Evolutionary conservation across 1,140 invertebrate genomes (phyloP).

Genomic region (Drosophila azteca): DNA sequence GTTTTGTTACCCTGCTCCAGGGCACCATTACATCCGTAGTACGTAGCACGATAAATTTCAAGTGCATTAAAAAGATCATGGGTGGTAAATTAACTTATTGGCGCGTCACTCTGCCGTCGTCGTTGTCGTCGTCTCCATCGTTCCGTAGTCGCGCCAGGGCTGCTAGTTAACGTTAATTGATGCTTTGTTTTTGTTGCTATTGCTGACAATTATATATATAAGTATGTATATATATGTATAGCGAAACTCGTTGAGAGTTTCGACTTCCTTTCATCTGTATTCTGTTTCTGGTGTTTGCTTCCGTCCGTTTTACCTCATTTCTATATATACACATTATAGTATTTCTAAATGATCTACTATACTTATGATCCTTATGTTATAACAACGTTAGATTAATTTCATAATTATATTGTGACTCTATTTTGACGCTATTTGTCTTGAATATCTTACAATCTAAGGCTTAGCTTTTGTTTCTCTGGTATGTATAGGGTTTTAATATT

Average conservation of each 20-base stretch:
- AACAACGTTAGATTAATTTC: constrained; percentile 52
- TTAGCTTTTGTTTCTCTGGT: not conserved
- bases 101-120: constrained; percentile 41
- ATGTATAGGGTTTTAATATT: too few relatives aligned
- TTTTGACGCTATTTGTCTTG: not conserved
- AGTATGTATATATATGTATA: not conserved
- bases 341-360: too few relatives aligned
- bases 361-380: not conserved
- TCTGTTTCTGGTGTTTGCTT: constrained; percentile 36
- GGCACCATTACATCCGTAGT: constrained; percentile 36
- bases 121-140: constrained; percentile 10
- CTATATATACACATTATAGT: constrained; percentile 2
- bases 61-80: constrained; percentile 81
- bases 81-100: constrained; percentile 79
- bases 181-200: constrained; percentile 57
- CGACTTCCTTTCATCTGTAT: constrained; percentile 3
- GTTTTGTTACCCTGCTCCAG: constrained; percentile 31
- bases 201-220: constrained; percentile 40
- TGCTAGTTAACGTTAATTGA: constrained; percentile 73
- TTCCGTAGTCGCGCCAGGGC: constrained; percentile 44
- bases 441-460: not conserved
- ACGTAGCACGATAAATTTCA: constrained; percentile 56
- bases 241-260: not conserved
- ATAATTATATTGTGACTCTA: constrained; percentile 9
- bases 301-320: constrained; percentile 29